A percentile compares a stretch with the other conserved stretches of the same genome.
Conservation (phyloP, 2,888 invertebrate species). For the Limenitis camilla region DNA sequence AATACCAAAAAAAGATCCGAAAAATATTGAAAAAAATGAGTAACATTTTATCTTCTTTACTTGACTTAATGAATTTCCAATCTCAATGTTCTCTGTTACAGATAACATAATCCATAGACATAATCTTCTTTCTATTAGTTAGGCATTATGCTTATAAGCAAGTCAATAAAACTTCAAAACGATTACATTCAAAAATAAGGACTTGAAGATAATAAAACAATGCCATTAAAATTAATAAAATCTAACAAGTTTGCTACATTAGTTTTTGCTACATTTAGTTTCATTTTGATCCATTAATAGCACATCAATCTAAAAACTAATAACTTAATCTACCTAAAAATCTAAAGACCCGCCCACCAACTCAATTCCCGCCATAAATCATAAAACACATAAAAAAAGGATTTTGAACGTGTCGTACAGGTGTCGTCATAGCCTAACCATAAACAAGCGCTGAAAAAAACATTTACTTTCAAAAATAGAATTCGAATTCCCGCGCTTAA, state of each 20-base stretch:
- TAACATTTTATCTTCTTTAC: too few relatives aligned
- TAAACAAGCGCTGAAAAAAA: conserved; percentile 66
- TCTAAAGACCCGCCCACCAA: background rate
- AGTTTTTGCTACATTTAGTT: background rate
- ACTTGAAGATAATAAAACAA: too few relatives aligned
- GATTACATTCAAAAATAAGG: too few relatives aligned
- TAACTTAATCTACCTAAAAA: conserved; percentile 3
- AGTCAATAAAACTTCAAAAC: too few relatives aligned
- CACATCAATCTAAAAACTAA: conserved; percentile 5
- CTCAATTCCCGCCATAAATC: conserved; percentile 1
- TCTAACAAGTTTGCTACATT: background rate
- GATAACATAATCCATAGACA: too few relatives aligned
- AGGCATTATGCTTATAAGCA: too few relatives aligned
- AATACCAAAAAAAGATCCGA: too few relatives aligned
- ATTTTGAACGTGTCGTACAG: conserved; percentile 35
- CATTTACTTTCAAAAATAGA: conserved; percentile 70
- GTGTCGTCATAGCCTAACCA: conserved; percentile 49
- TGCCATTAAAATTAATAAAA: too few relatives aligned
- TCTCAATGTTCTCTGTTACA: too few relatives aligned
- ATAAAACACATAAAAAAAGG: conserved; percentile 4
- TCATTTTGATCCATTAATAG: conserved; percentile 1
- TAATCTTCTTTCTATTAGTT: too few relatives aligned
- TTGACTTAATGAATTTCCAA: too few relatives aligned
- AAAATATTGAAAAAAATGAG: too few relatives aligned
- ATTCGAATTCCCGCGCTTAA: conserved; percentile 73